phyloP scores from a whole-genome alignment of 2,113 vertebrate species.

The Pipra filicauda region DNA sequence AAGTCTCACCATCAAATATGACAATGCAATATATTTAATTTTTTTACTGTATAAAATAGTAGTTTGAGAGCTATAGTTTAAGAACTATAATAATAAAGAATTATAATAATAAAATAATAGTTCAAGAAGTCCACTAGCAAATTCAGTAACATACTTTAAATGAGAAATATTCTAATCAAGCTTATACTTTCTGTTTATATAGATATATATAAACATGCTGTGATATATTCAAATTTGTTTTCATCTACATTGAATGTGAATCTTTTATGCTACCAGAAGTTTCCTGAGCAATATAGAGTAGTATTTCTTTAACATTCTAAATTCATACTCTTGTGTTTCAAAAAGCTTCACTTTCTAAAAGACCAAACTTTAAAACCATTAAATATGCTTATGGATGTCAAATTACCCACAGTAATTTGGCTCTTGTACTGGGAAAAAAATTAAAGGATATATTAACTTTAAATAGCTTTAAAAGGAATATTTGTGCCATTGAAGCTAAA shows the following conservation, averaged over 20 bases:
- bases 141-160: not conserved
- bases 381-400: not conserved
- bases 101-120: not conserved
- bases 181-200: not conserved
- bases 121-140: not conserved
- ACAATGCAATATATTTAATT: not conserved
- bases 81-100: not conserved
- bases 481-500: not conserved
- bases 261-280: not conserved
- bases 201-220: not conserved
- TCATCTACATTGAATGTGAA: not conserved
- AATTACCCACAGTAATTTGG: not conserved
- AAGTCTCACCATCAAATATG: not conserved
- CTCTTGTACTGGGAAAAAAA: not conserved
- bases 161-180: not conserved
- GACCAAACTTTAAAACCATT: not conserved
- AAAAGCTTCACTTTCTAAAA: not conserved
- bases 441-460: not conserved
- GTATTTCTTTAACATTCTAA: not conserved
- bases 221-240: not conserved
- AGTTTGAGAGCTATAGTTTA: not conserved
- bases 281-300: not conserved
- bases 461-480: not conserved
- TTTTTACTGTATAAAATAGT: not conserved
- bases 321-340: not conserved